Conservation (phyloP, 2,888 invertebrate genomes). For the Drosophila percnosoma region DNA sequence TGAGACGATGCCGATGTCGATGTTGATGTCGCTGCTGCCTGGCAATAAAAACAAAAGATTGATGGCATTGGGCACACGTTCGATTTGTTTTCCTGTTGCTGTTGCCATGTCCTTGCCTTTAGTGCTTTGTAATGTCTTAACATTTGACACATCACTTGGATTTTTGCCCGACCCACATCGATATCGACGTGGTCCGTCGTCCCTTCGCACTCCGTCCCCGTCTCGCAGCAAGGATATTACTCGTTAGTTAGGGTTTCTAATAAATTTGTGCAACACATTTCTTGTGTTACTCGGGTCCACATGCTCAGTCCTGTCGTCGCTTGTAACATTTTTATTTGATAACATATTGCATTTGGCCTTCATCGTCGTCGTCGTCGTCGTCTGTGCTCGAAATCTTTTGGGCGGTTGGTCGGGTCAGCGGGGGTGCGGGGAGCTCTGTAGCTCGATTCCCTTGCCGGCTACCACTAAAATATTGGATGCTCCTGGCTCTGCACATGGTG, state of each 20-base stretch:
- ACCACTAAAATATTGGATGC: slow-evolving; percentile 71
- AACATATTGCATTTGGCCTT: slow-evolving; percentile 77
- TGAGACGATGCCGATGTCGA: slow-evolving; percentile 21
- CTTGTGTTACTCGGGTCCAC: slow-evolving; percentile 34
- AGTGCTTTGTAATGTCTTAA: slow-evolving; percentile 83
- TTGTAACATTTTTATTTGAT: slow-evolving; percentile 81
- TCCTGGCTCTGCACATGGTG: slow-evolving; percentile 42
- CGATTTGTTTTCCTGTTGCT: slow-evolving; percentile 82
- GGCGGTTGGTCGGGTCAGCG: slow-evolving; percentile 13
- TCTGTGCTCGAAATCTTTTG: slow-evolving; percentile 49
- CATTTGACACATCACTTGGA: slow-evolving; percentile 83
- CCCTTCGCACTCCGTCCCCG: not conserved
- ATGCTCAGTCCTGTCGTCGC: slow-evolving; percentile 69
- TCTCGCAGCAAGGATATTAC: slow-evolving; percentile 71
- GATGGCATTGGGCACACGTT: slow-evolving; percentile 81
- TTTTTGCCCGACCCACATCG: slow-evolving; percentile 59
- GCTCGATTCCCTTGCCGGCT: slow-evolving; percentile 32
- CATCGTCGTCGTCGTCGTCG: slow-evolving; percentile 41
- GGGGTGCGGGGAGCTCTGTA: not conserved
- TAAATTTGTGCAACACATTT: slow-evolving; percentile 82
- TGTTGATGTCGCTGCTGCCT: slow-evolving; percentile 35
- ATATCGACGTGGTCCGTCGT: slow-evolving; percentile 25
- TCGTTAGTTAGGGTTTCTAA: slow-evolving; percentile 82
- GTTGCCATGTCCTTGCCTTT: slow-evolving; percentile 68
- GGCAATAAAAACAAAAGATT: slow-evolving; percentile 82